phyloP scores from a whole-genome alignment of 2,113 vertebrate species.

The Thunnus maccoyii region DNA sequence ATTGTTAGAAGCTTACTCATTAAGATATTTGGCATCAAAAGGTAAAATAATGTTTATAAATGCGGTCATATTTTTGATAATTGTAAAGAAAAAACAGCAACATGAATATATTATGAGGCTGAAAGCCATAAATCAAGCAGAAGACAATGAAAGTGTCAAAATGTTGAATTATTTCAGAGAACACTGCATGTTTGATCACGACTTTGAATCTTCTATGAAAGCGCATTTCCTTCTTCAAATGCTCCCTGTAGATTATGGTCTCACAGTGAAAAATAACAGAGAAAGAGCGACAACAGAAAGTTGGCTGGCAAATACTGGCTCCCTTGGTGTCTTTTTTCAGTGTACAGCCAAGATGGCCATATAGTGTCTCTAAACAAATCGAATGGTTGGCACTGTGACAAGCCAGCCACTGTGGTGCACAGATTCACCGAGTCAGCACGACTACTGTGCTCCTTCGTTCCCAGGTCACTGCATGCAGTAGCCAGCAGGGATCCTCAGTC shows the following conservation, averaged over 20 bases:
- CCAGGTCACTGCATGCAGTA: constrained; percentile 75
- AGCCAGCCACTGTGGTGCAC: constrained; percentile 67
- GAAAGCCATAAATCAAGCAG: constrained; percentile 67
- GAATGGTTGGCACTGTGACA: constrained; percentile 78
- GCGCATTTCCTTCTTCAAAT: constrained; percentile 63
- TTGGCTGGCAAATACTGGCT: constrained; percentile 68
- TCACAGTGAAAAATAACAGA: constrained; percentile 60
- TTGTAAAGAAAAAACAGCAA: constrained; percentile 12
- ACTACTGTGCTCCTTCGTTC: constrained; percentile 61
- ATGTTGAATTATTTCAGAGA: constrained; percentile 69
- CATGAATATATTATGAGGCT: constrained; percentile 53
- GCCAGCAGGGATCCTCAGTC: constrained; percentile 60
- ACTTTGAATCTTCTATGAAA: constrained; percentile 70
- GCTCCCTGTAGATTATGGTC: constrained; percentile 60
- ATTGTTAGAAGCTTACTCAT: constrained; percentile 22
- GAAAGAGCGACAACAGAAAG: constrained; percentile 68
- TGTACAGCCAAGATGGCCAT: constrained; percentile 80
- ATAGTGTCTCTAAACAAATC: constrained; percentile 83
- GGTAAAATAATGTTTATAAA: constrained; percentile 40
- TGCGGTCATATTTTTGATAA: constrained; percentile 43
- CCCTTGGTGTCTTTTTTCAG: constrained; percentile 69
- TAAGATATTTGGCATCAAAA: constrained; percentile 42
- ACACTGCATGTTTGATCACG: constrained; percentile 71
- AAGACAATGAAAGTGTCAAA: constrained; percentile 70
- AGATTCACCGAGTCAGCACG: constrained; percentile 74